A percentile compares a stretch with the other conserved stretches of the same genome.
Conservation (phyloP, 2,888 invertebrate species). For the Caenorhabditis afra region DNA sequence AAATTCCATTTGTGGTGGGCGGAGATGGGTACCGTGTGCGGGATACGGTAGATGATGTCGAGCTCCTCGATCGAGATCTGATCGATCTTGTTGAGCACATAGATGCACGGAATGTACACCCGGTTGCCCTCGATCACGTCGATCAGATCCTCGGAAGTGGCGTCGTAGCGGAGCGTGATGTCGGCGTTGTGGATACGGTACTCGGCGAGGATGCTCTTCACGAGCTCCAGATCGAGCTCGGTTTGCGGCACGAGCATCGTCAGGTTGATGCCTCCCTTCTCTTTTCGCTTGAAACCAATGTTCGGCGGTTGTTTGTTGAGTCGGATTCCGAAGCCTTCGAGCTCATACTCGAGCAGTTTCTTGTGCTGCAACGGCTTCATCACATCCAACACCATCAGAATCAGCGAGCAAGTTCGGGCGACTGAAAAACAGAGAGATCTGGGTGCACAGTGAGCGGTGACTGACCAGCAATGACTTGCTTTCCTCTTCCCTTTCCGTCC, state of each 20-base stretch:
- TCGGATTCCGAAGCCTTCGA: conserved; percentile 98
- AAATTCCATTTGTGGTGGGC: conserved; percentile 99
- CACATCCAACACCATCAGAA: conserved; percentile 96
- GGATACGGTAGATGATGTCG: conserved; percentile 97
- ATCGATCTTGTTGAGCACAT: conserved; percentile 97
- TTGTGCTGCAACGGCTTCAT: conserved; percentile 97
- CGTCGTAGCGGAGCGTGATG: conserved; percentile 90
- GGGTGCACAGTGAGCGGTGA: not conserved
- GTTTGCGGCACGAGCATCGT: conserved; percentile 91
- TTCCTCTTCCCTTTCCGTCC: conserved; percentile 88
- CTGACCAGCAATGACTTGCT: conserved; percentile 86
- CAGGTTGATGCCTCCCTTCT: conserved; percentile 98
- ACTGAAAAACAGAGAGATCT: conserved; percentile 83
- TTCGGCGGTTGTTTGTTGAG: conserved; percentile 96
- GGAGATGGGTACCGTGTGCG: conserved; percentile 99
- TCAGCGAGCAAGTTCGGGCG: conserved; percentile 96
- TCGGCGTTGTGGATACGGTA: conserved; percentile 99
- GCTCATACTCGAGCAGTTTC: conserved; percentile 91
- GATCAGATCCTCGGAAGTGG: conserved; percentile 96
- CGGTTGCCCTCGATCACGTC: conserved; percentile 99
- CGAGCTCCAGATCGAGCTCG: conserved; percentile 94
- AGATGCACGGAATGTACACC: conserved; percentile 98
- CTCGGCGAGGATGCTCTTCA: conserved; percentile 95
- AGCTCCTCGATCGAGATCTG: conserved; percentile 86
- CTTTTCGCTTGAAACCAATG: conserved; percentile 95